phyloP scores from a whole-genome alignment of 2,797 vertebrate genomes.

The Hydrolagus colliei region DNA sequence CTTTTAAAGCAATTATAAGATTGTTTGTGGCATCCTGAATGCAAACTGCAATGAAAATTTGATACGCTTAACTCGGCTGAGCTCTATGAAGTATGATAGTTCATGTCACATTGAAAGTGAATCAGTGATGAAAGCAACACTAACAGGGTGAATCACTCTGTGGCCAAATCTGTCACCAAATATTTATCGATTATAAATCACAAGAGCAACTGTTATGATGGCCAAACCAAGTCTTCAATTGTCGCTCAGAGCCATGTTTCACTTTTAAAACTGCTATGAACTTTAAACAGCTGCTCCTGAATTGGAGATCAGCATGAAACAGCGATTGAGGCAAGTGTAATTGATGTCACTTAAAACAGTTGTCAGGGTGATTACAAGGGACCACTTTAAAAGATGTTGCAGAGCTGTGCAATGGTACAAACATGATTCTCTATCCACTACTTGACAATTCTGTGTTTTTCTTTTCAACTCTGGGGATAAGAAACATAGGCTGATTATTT shows the following conservation, averaged over 20 bases:
- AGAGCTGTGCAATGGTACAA: conserved; percentile 8
- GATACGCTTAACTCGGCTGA: not conserved
- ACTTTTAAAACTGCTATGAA: not conserved
- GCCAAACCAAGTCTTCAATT: not conserved
- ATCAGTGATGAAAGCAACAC: conserved; percentile 2
- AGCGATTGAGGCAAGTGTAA: not conserved
- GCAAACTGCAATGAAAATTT: not conserved
- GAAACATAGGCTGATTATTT: not conserved
- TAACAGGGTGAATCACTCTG: not conserved
- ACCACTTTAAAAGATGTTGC: not conserved
- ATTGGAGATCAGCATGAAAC: not conserved
- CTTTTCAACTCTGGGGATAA: not conserved
- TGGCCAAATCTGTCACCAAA: not conserved
- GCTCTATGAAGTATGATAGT: not conserved
- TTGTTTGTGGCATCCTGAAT: not conserved
- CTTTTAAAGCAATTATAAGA: not conserved
- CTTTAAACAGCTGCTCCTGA: not conserved
- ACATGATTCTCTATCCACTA: not conserved
- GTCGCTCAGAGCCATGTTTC: not conserved
- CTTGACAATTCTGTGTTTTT: not conserved
- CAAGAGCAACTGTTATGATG: not conserved
- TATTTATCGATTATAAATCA: not conserved
- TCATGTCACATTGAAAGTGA: not conserved
- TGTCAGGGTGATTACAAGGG: not conserved
- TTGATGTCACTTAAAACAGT: conserved; percentile 6